Conservation (phyloP, 2,888 invertebrate species). For the Timema podura region DNA sequence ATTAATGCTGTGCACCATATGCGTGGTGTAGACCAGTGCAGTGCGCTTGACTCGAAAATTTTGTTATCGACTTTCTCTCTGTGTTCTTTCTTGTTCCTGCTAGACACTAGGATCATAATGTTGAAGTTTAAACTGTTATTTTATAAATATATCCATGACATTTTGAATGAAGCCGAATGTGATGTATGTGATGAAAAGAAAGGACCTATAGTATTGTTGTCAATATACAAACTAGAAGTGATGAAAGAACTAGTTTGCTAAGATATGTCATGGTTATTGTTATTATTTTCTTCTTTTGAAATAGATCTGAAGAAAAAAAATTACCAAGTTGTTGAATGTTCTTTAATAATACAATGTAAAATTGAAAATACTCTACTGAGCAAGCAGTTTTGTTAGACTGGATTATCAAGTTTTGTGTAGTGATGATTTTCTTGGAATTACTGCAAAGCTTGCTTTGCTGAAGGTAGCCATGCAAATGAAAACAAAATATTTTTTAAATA, state of each 20-base stretch:
- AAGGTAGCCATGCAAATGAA: background rate
- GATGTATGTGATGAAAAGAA: slow-evolving; percentile 15
- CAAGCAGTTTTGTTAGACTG: slow-evolving; percentile 31
- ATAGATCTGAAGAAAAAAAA: slow-evolving; percentile 26
- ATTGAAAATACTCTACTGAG: slow-evolving; percentile 31
- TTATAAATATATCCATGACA: slow-evolving; percentile 23
- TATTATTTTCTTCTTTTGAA: slow-evolving; percentile 32
- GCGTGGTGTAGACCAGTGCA: slow-evolving; percentile 20
- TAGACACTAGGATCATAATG: slow-evolving; percentile 32
- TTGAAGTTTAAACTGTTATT: slow-evolving; percentile 33
- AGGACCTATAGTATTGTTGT: slow-evolving; percentile 20
- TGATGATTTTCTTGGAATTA: slow-evolving; percentile 28
- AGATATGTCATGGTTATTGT: slow-evolving; percentile 30
- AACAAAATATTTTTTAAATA: background rate
- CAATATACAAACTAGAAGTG: slow-evolving; percentile 17
- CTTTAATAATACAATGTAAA: slow-evolving; percentile 32
- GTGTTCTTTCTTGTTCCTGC: slow-evolving; percentile 35
- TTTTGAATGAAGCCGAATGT: slow-evolving; percentile 20
- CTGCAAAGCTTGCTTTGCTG: slow-evolving; percentile 20
- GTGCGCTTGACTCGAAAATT: slow-evolving; percentile 26
- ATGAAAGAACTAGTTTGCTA: slow-evolving; percentile 30
- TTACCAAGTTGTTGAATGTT: slow-evolving; percentile 34
- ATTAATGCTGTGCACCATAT: slow-evolving; percentile 27
- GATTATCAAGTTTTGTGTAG: slow-evolving; percentile 31
- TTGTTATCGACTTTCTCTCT: slow-evolving; percentile 32